A percentile compares a stretch with the other conserved stretches of the same genome.
Conservation (phyloP, 2,797 vertebrate genomes). For the Falco biarmicus region DNA sequence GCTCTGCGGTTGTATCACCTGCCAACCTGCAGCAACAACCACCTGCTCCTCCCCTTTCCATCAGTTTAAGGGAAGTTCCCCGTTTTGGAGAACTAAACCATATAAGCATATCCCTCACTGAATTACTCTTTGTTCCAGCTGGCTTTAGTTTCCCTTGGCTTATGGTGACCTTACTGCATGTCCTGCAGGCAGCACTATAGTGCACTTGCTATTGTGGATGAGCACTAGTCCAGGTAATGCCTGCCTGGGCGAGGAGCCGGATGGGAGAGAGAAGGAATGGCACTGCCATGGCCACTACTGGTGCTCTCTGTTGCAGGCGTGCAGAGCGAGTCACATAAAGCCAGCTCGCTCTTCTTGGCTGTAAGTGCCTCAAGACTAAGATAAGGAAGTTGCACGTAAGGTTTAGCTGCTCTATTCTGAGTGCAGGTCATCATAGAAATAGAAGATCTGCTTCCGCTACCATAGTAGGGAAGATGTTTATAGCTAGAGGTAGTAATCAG, state of each 20-base stretch:
- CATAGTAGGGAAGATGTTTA: not conserved
- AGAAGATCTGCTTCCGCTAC: not conserved
- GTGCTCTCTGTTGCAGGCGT: not conserved
- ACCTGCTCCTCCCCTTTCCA: not conserved
- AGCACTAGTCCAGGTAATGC: not conserved
- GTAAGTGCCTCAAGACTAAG: not conserved
- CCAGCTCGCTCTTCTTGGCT: not conserved
- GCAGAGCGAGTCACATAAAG: not conserved
- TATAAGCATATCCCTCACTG: not conserved
- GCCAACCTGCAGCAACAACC: not conserved
- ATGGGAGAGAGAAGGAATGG: not conserved
- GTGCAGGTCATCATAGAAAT: not conserved
- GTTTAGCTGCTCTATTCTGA: not conserved
- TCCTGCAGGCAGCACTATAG: not conserved
- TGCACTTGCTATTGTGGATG: not conserved
- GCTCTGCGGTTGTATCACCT: not conserved
- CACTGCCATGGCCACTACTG: rapidly evolving
- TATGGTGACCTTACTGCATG: not conserved
- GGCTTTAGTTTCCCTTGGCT: not conserved
- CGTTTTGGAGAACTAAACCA: not conserved
- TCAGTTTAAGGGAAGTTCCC: not conserved
- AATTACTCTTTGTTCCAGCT: not conserved
- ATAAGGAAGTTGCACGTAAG: not conserved
- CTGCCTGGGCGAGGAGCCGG: not conserved
- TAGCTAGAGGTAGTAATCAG: not conserved